A percentile compares a stretch with the other conserved stretches of the same genome.
phyloP scores from a whole-genome alignment of 37 sponge, comb jelly and placozoan genomes.

The Chondrosia reniformis region DNA sequence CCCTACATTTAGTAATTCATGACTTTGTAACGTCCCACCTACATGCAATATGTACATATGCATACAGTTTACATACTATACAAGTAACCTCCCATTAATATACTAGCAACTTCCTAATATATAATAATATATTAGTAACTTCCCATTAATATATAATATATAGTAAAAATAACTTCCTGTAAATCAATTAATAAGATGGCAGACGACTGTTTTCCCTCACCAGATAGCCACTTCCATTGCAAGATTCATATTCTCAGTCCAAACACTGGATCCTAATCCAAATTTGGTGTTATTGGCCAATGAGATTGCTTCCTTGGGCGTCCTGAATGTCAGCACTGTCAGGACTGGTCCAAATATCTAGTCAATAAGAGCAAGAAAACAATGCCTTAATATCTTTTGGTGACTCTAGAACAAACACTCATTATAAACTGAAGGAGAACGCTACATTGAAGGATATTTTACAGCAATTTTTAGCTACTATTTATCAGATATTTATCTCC shows the following conservation, averaged over 20 bases:
- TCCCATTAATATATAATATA: no score
- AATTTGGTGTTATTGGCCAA: slow-evolving; percentile 89
- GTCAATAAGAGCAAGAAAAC: neutral
- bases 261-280: slow-evolving; percentile 85
- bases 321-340: slow-evolving; percentile 84
- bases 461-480: no score
- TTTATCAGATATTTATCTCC: no score
- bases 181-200: neutral
- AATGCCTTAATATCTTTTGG: no score
- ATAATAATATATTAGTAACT: no score
- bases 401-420: no score
- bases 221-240: slow-evolving; percentile 81
- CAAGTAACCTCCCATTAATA: neutral
- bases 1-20: no score
- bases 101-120: no score
- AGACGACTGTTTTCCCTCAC: slow-evolving; percentile 24
- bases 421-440: no score
- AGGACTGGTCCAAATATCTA: slow-evolving; percentile 95
- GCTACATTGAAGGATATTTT: no score
- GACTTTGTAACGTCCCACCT: no score
- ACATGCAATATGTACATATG: neutral
- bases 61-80: neutral
- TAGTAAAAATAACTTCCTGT: neutral
- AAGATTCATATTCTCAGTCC: slow-evolving; percentile 86
- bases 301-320: slow-evolving; percentile 94